Base-by-base conservation (phyloP, 2,888 invertebrate genomes). In the Oligia strigilis region DNA sequence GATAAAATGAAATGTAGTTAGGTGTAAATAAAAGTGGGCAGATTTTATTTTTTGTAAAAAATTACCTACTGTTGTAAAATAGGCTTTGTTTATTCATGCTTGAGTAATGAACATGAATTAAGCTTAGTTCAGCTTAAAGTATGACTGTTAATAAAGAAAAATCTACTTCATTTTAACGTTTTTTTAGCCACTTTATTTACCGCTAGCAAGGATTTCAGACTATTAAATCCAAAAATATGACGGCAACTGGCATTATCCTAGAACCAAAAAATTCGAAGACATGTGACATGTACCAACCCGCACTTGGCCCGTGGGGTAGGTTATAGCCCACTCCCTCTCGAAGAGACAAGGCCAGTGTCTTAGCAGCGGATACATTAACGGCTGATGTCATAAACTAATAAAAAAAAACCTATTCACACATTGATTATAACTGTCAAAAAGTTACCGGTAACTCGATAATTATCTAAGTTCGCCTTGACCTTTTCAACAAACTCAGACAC, bases 391-490 rank as follows among this genome's bases (percentile, higher is more conserved):
- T 46, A 23, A 49, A 3, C 23, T 23, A 58, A 55, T 23, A 2
- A n/a, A 62, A n/a, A 29, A 17, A 9, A 17, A 13, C 19, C 14
- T 1, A 40, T 5, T 5, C 0, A 46, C 14, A 58, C 11, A 40
- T 52, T 55, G 29, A 52, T 76, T 46, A 60, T n/a, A 82, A 40
- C 46, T 62, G 55, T 55, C 11, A 60, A 52, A 1, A 77, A 46
- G 46, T 40, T 46, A 55, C 60, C 23, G 17, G 14, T 82, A 55
- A 55, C 40, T 77, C 40, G 17, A 70, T 84, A 40, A 4, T 4
- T 40, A 64, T 65, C 36, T 29, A 55, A 65, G 17, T 58, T 72
- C 6, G 76, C 70, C 76, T 66, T 84, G 62, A 78, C 76, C 66
- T 60, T 67, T 46, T 46, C 23, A 5, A 52, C 19, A 46, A 36